A percentile compares a stretch with the other conserved stretches of the same genome.
These are phyloP conservation scores for Chiroxiphia lanceolata DNA, from an alignment of 2,797 vertebrate species.

Conservation along the genomic window DNA sequence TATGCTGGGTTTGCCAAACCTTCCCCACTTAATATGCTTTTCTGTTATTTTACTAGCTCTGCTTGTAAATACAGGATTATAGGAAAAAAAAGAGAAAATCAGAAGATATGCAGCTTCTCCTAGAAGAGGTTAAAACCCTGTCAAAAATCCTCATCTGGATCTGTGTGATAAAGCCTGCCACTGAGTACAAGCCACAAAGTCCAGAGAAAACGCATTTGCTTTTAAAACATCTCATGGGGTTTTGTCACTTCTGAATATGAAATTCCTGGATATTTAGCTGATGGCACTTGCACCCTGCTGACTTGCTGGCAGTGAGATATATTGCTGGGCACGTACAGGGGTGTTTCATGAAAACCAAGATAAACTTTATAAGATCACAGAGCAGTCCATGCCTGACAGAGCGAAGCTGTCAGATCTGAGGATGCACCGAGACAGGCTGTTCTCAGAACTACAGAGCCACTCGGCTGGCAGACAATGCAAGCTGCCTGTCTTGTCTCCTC, in stretches of 20 bases:
- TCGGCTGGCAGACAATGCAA: not conserved
- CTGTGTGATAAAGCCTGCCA: conserved; percentile 33
- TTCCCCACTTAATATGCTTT: not conserved
- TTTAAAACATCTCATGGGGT: not conserved
- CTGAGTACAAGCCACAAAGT: not conserved
- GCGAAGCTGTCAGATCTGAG: conserved; percentile 1
- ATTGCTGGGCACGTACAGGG: not conserved
- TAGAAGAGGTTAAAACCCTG: conserved; percentile 10
- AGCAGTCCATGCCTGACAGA: not conserved
- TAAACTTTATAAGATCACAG: not conserved
- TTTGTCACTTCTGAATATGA: not conserved
- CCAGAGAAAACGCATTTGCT: not conserved
- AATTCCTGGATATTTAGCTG: not conserved
- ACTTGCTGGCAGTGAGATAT: not conserved
- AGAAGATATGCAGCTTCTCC: not conserved
- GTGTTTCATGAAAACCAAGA: conserved; percentile 14
- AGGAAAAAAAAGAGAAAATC: conserved; percentile 23
- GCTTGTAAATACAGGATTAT: conserved; percentile 9
- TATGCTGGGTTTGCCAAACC: not conserved
- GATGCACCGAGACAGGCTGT: not conserved
- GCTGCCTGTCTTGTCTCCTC: not conserved
- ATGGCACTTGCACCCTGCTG: not conserved
- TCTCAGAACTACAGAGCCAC: not conserved
- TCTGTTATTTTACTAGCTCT: not conserved
- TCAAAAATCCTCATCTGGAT: conserved; percentile 20